These are phyloP conservation scores for Caenorhabditis sp. DNA, from an alignment of 2,888 invertebrate species.

Conservation along the genomic window DNA sequence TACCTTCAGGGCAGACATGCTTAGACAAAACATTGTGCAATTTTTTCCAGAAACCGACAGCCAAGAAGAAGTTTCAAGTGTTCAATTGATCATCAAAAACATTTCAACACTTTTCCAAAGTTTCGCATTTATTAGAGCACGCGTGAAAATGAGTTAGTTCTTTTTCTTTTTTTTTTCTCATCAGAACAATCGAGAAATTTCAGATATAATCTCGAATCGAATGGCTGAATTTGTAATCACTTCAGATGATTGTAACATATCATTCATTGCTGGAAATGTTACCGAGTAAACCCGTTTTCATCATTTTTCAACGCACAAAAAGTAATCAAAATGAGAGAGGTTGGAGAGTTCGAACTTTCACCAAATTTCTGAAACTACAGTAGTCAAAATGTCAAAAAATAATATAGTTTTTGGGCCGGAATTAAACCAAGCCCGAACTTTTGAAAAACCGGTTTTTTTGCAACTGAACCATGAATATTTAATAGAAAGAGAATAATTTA, in stretches of 20 bases:
- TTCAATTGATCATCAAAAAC: constrained; percentile 27
- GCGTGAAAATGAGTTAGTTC: constrained; percentile 35
- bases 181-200: background rate
- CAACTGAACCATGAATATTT: too few species aligned
- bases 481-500: too few species aligned
- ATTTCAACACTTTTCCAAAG: constrained; percentile 30
- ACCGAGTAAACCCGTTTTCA: constrained; percentile 27
- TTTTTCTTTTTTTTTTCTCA: background rate
- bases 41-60: constrained; percentile 21
- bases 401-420: too few species aligned
- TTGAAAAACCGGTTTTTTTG: too few species aligned
- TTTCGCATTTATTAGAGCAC: constrained; percentile 19
- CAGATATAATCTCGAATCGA: constrained; percentile 37
- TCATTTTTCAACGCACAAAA: too few species aligned
- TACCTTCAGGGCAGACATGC: too few species aligned
- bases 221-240: constrained; percentile 37
- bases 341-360: too few species aligned
- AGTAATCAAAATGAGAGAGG: too few species aligned
- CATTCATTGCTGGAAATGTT: constrained; percentile 37
- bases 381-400: too few species aligned
- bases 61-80: constrained; percentile 32
- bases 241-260: constrained; percentile 22
- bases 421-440: too few species aligned
- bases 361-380: too few species aligned
- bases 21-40: too few species aligned